Evolutionary conservation across 2,113 vertebrate genomes (phyloP).

Genomic region (Megaceryle maxima): DNA sequence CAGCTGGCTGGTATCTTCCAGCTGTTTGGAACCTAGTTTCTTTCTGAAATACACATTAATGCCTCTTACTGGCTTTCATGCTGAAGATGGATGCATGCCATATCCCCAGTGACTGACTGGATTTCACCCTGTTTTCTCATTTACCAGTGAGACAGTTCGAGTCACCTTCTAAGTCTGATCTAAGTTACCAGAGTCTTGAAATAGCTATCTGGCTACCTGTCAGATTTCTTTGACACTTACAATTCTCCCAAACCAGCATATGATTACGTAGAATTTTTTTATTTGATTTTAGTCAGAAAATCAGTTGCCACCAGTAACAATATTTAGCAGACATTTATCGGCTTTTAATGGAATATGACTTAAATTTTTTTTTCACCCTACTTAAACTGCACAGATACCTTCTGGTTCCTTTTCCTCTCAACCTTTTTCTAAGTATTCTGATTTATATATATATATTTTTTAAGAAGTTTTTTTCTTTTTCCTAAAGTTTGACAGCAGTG

Average conservation of each 20-base stretch:
- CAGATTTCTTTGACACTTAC: neutral
- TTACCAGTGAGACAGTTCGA: neutral
- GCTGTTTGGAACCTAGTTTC: neutral
- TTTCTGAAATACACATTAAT: slow-evolving; percentile 19
- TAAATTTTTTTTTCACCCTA: neutral
- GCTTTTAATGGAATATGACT: neutral
- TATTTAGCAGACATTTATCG: neutral
- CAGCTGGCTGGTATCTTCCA: neutral
- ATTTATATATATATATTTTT: neutral
- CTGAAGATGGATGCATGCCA: neutral
- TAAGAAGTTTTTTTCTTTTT: neutral
- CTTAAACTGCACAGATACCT: neutral
- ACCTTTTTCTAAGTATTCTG: neutral
- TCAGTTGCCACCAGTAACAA: neutral
- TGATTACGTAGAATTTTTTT: neutral
- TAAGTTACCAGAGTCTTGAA: neutral
- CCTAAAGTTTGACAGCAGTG: neutral
- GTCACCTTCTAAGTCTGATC: neutral
- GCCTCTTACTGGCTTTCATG: neutral
- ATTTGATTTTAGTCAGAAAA: neutral
- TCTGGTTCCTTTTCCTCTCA: neutral
- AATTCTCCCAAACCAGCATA: neutral
- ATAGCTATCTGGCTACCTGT: neutral
- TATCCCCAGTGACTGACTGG: neutral
- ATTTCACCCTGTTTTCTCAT: neutral